Evolutionary conservation across 2,113 vertebrate genomes (phyloP).

Genomic region (human (Homo sapiens)): GRCh38 chr11:113740501-113741000

Average conservation of each 20-base stretch:
- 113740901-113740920: background rate
- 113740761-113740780: background rate
- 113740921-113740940: background rate
- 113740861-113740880: background rate
- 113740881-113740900: background rate
- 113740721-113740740: background rate
- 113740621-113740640: background rate
- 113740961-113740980: background rate
- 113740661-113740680: background rate
- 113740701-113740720: background rate
- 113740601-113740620: no score
- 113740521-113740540: no score
- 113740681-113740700: background rate
- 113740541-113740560: no score
- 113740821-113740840: background rate
- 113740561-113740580: no score
- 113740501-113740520: no score
- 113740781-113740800: background rate
- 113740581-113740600: no score
- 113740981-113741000: constrained; percentile 36
- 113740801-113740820: background rate
- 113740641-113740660: background rate
- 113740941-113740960: constrained; percentile 1
- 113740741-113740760: background rate
- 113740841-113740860: background rate